Conservation (phyloP, 2,888 invertebrate genomes). For the Drosophila sordidula region DNA sequence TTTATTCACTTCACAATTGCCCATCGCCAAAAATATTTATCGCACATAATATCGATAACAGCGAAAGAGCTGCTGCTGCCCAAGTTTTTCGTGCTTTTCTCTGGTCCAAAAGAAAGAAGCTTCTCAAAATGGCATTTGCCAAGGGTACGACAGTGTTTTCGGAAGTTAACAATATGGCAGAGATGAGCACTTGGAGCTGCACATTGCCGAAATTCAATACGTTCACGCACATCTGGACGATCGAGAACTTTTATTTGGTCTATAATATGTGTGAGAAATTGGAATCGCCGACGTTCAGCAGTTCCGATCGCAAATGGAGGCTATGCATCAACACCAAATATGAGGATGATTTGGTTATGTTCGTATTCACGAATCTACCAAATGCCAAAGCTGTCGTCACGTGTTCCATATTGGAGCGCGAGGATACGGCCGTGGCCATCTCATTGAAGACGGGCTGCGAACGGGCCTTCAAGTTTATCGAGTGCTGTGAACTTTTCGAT, state of each 20-base stretch:
- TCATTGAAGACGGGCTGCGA: neutral
- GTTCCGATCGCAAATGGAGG: neutral
- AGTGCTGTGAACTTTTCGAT: conserved; percentile 89
- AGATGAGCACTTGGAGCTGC: neutral
- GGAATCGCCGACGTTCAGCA: neutral
- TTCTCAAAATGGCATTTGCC: no score
- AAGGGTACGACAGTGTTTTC: no score
- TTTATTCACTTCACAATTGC: neutral
- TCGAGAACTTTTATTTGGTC: neutral
- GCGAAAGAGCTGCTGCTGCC: neutral
- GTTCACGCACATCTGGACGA: neutral
- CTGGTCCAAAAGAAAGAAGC: no score
- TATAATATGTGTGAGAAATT: neutral
- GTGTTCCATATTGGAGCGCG: neutral
- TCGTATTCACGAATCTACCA: neutral
- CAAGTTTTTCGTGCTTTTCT: no score
- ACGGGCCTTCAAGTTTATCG: neutral
- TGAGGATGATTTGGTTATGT: neutral
- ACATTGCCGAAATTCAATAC: neutral
- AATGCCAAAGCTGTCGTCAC: neutral
- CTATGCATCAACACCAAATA: neutral
- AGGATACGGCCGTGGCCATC: neutral
- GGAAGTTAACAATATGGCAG: neutral
- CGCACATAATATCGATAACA: neutral
- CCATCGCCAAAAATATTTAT: neutral